phyloP scores from a whole-genome alignment of 2,888 invertebrate genomes.

The Pyrocoelia pectoralis region DNA sequence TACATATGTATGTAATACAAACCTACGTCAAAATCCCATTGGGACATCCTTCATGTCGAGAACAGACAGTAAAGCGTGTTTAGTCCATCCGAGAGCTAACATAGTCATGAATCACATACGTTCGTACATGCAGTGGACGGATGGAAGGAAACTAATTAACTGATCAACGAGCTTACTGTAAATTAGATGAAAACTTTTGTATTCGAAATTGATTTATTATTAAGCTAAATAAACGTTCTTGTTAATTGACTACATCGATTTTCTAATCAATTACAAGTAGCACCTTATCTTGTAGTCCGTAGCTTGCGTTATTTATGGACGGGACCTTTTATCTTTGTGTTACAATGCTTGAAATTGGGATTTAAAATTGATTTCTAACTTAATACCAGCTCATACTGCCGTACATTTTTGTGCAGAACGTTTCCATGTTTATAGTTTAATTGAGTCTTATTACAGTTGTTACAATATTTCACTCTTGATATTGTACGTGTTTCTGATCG shows the following conservation, averaged over 20 bases:
- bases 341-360: background rate
- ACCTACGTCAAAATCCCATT: slow-evolving; percentile 28
- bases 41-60: slow-evolving; percentile 36
- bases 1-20: slow-evolving; percentile 35
- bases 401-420: too few relatives aligned
- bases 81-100: slow-evolving; percentile 26
- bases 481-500: too few relatives aligned
- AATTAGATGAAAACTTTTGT: slow-evolving; percentile 14
- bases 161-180: slow-evolving; percentile 26
- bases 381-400: too few relatives aligned
- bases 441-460: too few relatives aligned
- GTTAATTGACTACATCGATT: slow-evolving; percentile 1
- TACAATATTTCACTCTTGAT: too few relatives aligned
- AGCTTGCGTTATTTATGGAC: background rate
- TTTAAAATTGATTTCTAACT: background rate
- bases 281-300: background rate
- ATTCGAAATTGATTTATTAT: slow-evolving; percentile 13
- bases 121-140: slow-evolving; percentile 31
- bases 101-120: slow-evolving; percentile 30
- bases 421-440: too few relatives aligned
- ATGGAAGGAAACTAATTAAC: slow-evolving; percentile 35
- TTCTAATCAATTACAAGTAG: background rate
- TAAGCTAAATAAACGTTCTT: slow-evolving; percentile 7
- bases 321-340: background rate
- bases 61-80: slow-evolving; percentile 32